Conservation (phyloP, 2,888 invertebrate species). For the Andricus quercusramuli region DNA sequence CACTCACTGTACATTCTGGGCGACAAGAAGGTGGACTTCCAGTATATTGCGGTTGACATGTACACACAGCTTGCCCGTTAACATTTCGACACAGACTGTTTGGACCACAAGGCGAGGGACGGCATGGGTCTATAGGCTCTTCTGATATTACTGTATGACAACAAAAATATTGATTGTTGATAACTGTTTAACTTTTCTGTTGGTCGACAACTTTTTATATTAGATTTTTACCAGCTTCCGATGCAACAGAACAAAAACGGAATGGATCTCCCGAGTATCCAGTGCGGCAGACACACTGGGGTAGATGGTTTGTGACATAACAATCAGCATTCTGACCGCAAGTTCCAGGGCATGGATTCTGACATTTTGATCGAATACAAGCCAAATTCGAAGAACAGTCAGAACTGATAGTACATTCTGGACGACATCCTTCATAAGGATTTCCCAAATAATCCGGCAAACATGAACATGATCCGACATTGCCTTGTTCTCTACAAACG, state of each 20-base stretch:
- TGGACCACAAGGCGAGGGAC: conserved; percentile 84
- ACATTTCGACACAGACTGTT: conserved; percentile 86
- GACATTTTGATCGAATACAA: conserved; percentile 87
- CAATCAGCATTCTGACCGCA: conserved; percentile 83
- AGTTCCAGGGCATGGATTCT: conserved; percentile 90
- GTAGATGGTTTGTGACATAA: conserved; percentile 84
- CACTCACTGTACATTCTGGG: conserved; percentile 85
- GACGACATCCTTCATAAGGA: conserved; percentile 79
- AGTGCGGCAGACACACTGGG: conserved; percentile 85
- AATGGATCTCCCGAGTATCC: conserved; percentile 78
- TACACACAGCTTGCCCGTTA: conserved; percentile 83
- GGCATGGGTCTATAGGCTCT: conserved; percentile 80
- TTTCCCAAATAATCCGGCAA: conserved; percentile 79
- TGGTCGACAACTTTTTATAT: not conserved
- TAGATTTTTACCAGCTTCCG: conserved; percentile 38
- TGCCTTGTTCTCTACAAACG: conserved; percentile 82
- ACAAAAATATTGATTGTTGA: not conserved
- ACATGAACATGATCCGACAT: conserved; percentile 80
- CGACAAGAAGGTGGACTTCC: conserved; percentile 88
- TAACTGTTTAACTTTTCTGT: not conserved
- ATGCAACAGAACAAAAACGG: conserved; percentile 64
- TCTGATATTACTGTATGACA: conserved; percentile 2
- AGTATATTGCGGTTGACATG: conserved; percentile 83
- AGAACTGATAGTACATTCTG: conserved; percentile 79
- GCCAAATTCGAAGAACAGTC: conserved; percentile 80